Evolutionary conservation across 1,140 invertebrate species (phyloP), one percentile per base, ranked within the genome.

Genomic region (Pemphigus obesinymphae): DNA sequence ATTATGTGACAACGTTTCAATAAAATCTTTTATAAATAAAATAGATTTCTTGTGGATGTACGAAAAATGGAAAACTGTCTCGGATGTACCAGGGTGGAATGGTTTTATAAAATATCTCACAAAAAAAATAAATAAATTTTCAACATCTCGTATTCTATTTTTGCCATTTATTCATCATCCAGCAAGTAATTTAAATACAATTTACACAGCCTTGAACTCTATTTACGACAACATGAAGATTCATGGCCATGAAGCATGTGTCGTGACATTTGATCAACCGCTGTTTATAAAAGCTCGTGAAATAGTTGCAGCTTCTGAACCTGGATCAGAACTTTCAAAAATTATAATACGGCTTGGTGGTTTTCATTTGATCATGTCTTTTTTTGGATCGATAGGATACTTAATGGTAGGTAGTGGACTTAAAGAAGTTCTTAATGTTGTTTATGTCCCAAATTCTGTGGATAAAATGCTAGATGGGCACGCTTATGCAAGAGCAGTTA

Each of bases 201-300:
- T 78, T 58, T 78, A 55, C 17, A 78, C 75, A 26, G 31, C 26
- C n/a, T 50, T 78, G 31, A 29, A 31, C 20, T 29, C 15, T 31
- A 37, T n/a, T 37, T 8, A n/a, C 26, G 34, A 31, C 20, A 53
- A 55, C 5, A n/a, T n/a, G n/a, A n/a, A n/a, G n/a, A n/a, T n/a
- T n/a, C n/a, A n/a, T n/a, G n/a, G n/a, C n/a, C n/a, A n/a, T n/a
- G n/a, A n/a, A n/a, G n/a, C n/a, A n/a, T n/a, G n/a, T n/a, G n/a
- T n/a, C n/a, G n/a, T n/a, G n/a, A n/a, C n/a, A n/a, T 78, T 78
- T 40, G 75, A 78, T 48, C 75, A 78, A 78, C 75, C 75, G 11
- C 45, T 78, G 26, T 78, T n/a, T 55, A 20, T 20, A 55, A 78
- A 78, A 40, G 50, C 75, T 37, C 50, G 50, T 37, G 50, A 78